Evolutionary conservation across 2,113 vertebrate genomes (phyloP).

Genomic region (Hiodon tergisus): DNA sequence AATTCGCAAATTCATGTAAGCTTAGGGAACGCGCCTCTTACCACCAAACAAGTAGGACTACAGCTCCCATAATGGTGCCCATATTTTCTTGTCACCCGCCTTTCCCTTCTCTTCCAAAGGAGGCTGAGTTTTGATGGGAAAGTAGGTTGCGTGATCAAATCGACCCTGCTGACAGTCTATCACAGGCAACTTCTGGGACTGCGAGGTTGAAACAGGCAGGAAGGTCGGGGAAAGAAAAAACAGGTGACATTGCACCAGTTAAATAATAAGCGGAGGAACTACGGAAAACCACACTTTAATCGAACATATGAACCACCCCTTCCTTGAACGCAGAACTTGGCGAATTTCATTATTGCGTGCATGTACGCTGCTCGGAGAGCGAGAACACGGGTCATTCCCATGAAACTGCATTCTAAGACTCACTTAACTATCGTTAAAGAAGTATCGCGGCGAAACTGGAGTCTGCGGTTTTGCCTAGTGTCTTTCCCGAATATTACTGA

Average conservation of each 20-base stretch:
- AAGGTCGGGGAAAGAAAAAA: slow-evolving; percentile 49
- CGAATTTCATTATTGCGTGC: slow-evolving; percentile 43
- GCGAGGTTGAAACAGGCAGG: slow-evolving; percentile 52
- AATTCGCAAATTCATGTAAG: not conserved
- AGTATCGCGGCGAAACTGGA: slow-evolving; percentile 1
- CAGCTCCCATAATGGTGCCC: slow-evolving; percentile 57
- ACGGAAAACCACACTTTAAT: slow-evolving; percentile 49
- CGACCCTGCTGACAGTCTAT: slow-evolving; percentile 62
- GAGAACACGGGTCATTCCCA: slow-evolving; percentile 39
- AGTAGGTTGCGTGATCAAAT: slow-evolving; percentile 39
- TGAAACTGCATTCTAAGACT: too few species aligned
- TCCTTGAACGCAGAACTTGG: slow-evolving; percentile 52
- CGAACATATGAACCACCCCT: slow-evolving; percentile 44
- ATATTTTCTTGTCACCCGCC: slow-evolving; percentile 42
- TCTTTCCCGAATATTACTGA: slow-evolving; percentile 20
- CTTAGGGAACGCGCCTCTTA: not conserved
- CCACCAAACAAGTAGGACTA: slow-evolving; percentile 44
- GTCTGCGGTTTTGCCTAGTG: not conserved
- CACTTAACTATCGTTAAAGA: not conserved
- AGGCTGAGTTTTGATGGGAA: slow-evolving; percentile 10
- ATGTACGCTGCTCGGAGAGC: slow-evolving; percentile 21
- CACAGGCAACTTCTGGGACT: slow-evolving; percentile 55
- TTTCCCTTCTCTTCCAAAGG: slow-evolving; percentile 43
- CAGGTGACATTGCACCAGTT: slow-evolving; percentile 34
- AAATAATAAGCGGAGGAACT: slow-evolving; percentile 36